Evolutionary conservation across 2,888 invertebrate species (phyloP).

Genomic region (Cheilosia vulpina): DNA sequence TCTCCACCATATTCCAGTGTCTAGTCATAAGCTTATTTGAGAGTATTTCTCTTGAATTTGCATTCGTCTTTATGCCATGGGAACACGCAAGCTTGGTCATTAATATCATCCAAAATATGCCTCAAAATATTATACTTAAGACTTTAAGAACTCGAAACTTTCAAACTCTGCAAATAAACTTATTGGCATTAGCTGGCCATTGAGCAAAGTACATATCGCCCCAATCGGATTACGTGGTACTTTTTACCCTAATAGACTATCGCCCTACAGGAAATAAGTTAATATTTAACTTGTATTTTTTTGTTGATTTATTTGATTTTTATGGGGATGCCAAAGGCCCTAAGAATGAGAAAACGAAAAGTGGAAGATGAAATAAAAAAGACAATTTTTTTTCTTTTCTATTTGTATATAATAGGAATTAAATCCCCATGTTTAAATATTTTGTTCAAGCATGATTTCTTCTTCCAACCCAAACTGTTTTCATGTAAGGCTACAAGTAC

Average conservation of each 20-base stretch:
- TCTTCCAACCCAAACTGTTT: slow-evolving; percentile 33
- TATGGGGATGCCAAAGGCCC: slow-evolving; percentile 20
- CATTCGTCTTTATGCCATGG: slow-evolving; percentile 16
- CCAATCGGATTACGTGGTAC: slow-evolving; percentile 71
- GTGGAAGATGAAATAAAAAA: slow-evolving; percentile 29
- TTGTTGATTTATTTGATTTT: slow-evolving; percentile 69
- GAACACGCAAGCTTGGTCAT: slow-evolving; percentile 33
- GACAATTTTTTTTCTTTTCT: slow-evolving; percentile 18
- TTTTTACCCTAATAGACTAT: slow-evolving; percentile 67
- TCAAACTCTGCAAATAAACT: slow-evolving; percentile 60
- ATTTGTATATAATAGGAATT: slow-evolving; percentile 40
- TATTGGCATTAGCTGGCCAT: slow-evolving; percentile 72
- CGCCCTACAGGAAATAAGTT: slow-evolving; percentile 52
- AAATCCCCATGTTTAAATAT: slow-evolving; percentile 51
- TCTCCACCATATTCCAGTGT: background rate
- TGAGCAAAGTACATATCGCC: slow-evolving; percentile 61
- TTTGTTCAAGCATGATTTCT: slow-evolving; percentile 31
- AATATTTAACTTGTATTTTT: slow-evolving; percentile 71
- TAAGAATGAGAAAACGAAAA: slow-evolving; percentile 7
- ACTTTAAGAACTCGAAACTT: slow-evolving; percentile 62
- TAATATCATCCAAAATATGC: slow-evolving; percentile 25
- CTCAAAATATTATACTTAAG: slow-evolving; percentile 36
- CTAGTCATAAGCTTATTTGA: background rate
- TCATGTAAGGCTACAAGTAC: slow-evolving; percentile 41
- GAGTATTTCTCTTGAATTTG: background rate